Evolutionary conservation across 2,113 vertebrate species (phyloP), one percentile per base, ranked within the genome.

Genomic region (Sphyrna mokarran): DNA sequence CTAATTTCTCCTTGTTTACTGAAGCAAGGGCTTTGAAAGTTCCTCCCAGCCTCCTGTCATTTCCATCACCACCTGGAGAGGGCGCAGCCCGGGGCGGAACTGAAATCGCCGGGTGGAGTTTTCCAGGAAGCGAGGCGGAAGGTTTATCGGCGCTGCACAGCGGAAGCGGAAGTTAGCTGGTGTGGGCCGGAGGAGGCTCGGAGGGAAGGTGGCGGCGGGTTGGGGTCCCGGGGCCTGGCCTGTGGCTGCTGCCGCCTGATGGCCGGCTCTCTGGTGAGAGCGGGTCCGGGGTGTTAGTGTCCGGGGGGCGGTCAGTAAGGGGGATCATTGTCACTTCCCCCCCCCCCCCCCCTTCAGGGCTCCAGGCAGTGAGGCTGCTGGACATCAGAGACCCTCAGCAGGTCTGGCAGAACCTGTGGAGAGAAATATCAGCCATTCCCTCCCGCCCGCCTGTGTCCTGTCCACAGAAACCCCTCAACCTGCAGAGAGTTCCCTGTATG

Each of bases 241-340:
- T 43, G 40, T 40, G 80, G 80, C 5, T 26, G 23, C 85, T 22
- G 18, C 8, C 29, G 33, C 29, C 5, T 66, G 33, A 93, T 93
- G 89, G 89, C 89, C 61, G 89, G 89, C 2, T 93, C 61, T 63
- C 61, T 93, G 89, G 89, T 93, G 89, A 93, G 89, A 54, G 7
- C 29, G 86, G 54, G 9, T 26, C 22, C 26, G 26, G 70, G 26
- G 70, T 22, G 22, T 72, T 72, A 26, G 69, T 72, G n/a, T n/a
- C n/a, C n/a, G n/a, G n/a, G n/a, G n/a, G n/a, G n/a, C n/a, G n/a
- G n/a, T n/a, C n/a, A n/a, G n/a, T n/a, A n/a, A n/a, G n/a, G n/a
- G 0, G 0, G 6, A 22, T 26, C 70, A 1, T 48, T 48, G 3
- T 18, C 70, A 26, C 69, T 26, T 16, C 16, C 69, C 43, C 43